Evolutionary conservation across 2,888 invertebrate species (phyloP).

Genomic region (Fragum sueziense): DNA sequence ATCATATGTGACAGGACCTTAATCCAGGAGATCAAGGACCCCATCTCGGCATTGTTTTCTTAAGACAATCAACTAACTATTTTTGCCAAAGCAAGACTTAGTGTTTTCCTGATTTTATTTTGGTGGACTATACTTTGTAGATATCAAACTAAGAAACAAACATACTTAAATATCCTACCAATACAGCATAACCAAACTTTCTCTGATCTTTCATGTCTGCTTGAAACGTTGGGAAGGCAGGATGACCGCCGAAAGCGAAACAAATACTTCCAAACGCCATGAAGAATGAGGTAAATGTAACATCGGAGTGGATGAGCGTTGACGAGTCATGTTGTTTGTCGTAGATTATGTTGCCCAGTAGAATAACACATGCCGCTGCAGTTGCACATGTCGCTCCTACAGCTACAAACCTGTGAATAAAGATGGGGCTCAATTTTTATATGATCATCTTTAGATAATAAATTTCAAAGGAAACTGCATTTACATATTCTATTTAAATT

Average conservation of each 20-base stretch:
- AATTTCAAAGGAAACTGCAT: no score
- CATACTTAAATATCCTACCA: constrained; percentile 88
- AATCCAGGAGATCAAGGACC: no score
- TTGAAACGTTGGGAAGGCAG: constrained; percentile 92
- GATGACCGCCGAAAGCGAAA: constrained; percentile 89
- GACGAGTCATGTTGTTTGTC: constrained; percentile 83
- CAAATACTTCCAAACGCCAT: constrained; percentile 88
- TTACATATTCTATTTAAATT: no score
- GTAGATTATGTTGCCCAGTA: constrained; percentile 86
- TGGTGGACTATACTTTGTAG: no score
- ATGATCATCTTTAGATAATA: no score
- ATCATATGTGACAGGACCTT: no score
- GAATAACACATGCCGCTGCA: constrained; percentile 86
- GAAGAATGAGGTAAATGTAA: constrained; percentile 86
- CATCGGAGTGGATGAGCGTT: constrained; percentile 50
- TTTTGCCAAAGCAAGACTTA: no score
- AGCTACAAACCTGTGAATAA: constrained; percentile 85
- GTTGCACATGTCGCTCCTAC: constrained; percentile 87
- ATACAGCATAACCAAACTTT: constrained; percentile 88
- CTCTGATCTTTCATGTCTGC: constrained; percentile 93
- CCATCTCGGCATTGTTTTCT: no score
- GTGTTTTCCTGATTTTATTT: no score
- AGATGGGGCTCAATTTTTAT: no score
- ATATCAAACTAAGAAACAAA: no score
- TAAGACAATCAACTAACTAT: no score